Evolutionary conservation across 1,140 invertebrate genomes (phyloP), one percentile per base, ranked within the genome.

Genomic region (Tigriopus japonicus): DNA sequence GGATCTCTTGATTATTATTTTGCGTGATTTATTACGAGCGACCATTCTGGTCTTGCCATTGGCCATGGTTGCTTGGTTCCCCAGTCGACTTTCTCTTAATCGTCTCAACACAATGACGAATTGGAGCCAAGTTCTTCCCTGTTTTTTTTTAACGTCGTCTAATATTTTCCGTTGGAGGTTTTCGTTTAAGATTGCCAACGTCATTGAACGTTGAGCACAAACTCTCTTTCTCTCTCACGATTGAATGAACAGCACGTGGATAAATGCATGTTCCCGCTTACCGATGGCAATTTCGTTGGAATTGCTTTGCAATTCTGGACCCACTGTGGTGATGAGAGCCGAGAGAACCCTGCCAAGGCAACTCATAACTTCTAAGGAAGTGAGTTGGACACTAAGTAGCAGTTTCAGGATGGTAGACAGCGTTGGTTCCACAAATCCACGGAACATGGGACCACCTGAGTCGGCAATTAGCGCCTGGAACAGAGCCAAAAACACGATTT

Each of bases 371-470:
- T 98, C 93, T 23, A 89, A 85, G 67, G 85, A 80, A 52, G 86
- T 85, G 40, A 89, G 84, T 13, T 92, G 86, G 12, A 94, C 87
- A 60, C 81, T 84, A 40, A 98, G 76, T 42, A 98, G 74, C 49
- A 98, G 75, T 68, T 92, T 92, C 21, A 98, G 72, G 23, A 87
- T 82, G 21, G 96, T 76, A 1, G 85, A 86, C 23, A 98, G 73
- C 0, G 88, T 87, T 0, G 90, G 89, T 69, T 98, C 94, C 12
- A 98, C 91, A 73, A 96, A 98, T 14, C 86, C 82, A 21, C 93
- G 78, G 74, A 98, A 98, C 91, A 98, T 96, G 24, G 93, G 94
- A 1, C 94, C 94, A 21, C 93, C 93, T 7, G 92, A 95, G 71
- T 98, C 93, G 23, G 92, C 92, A 62, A 98, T 92, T 62, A 98